Evolutionary conservation across 2,113 vertebrate species (phyloP).

Genomic region (Callopanchax toddi): DNA sequence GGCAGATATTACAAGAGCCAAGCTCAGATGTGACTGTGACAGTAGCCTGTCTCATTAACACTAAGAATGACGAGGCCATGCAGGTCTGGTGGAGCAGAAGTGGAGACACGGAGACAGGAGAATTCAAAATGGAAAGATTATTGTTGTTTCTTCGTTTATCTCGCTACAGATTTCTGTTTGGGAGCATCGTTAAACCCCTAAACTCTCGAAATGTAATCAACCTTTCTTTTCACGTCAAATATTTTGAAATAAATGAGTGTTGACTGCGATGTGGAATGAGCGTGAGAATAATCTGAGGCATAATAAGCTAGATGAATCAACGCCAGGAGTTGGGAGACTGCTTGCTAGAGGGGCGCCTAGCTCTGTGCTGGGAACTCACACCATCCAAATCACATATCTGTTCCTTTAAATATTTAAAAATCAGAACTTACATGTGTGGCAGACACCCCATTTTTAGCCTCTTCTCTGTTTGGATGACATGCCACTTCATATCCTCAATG

Average conservation of each 20-base stretch:
- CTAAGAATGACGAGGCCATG: constrained; percentile 12
- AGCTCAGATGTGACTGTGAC: constrained; percentile 65
- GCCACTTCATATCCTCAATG: constrained; percentile 67
- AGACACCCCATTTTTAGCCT: constrained; percentile 36
- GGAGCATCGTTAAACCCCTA: constrained; percentile 33
- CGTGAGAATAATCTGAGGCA: constrained; percentile 54
- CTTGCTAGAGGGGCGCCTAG: constrained; percentile 5
- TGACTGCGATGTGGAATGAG: constrained; percentile 48
- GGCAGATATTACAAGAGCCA: constrained; percentile 56
- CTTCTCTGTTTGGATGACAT: constrained; percentile 28
- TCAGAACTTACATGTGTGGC: background rate
- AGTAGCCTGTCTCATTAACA: constrained; percentile 69
- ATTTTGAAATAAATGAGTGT: constrained; percentile 57
- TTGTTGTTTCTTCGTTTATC: constrained; percentile 23
- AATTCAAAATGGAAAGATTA: constrained; percentile 24
- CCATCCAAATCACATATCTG: constrained; percentile 14
- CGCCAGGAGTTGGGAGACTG: constrained; percentile 42
- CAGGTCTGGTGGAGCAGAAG: constrained; percentile 22
- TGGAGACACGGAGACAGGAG: constrained; percentile 18
- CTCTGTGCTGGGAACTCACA: background rate
- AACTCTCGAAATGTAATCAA: constrained; percentile 36
- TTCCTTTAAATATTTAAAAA: constrained; percentile 2
- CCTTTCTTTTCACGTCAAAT: constrained; percentile 41
- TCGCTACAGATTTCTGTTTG: constrained; percentile 21
- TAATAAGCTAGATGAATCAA: constrained; percentile 53